These are phyloP conservation scores for Enteromius thamalakanensis DNA, from an alignment of 2,797 vertebrate species.

Conservation along the genomic window DNA sequence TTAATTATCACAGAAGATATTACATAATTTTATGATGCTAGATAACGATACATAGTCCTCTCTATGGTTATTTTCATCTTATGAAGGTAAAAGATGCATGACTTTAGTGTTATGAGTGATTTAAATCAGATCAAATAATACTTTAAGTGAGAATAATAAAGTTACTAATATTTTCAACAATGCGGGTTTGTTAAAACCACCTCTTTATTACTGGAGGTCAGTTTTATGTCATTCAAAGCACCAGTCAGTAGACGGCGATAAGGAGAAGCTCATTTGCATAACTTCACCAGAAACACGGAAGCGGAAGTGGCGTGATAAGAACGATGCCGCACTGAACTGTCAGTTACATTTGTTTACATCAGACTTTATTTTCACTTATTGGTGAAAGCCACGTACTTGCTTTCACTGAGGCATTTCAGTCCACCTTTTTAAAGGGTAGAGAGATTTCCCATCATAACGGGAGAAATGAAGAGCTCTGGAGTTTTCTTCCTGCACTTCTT, in stretches of 20 bases:
- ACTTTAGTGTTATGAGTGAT: not conserved
- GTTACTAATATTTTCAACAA: not conserved
- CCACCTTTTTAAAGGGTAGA: not conserved
- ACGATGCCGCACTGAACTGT: conserved; percentile 14
- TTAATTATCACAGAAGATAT: not conserved
- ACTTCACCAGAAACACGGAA: conserved; percentile 31
- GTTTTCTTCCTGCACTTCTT: conserved; percentile 18
- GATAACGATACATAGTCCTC: not conserved
- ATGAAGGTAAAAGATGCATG: too few relatives aligned
- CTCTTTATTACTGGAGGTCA: too few relatives aligned
- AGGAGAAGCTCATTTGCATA: not conserved
- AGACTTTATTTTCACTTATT: not conserved
- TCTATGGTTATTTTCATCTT: not conserved
- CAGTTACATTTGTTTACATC: conserved; percentile 35
- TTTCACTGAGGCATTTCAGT: not conserved
- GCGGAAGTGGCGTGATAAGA: conserved; percentile 20
- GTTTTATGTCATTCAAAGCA: not conserved
- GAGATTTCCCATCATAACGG: not conserved
- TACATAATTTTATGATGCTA: not conserved
- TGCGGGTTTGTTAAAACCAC: not conserved
- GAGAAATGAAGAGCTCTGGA: conserved; percentile 28
- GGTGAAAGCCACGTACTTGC: not conserved
- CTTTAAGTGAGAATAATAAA: not conserved
- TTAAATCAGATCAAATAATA: not conserved
- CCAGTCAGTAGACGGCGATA: conserved; percentile 3